Conservation (phyloP, 2,797 vertebrate genomes). For the Ctenosaura bakeri region DNA sequence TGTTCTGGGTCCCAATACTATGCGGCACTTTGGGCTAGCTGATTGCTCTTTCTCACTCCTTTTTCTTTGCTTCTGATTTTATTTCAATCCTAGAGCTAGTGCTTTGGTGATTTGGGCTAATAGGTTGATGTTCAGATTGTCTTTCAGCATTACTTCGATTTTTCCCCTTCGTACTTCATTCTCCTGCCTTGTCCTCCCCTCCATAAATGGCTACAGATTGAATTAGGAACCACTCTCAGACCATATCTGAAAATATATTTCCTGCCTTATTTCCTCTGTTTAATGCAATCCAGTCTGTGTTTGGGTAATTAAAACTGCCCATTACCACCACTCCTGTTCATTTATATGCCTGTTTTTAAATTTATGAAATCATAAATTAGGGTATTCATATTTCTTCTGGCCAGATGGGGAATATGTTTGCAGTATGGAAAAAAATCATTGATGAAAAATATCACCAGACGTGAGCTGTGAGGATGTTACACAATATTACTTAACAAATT, state of each 20-base stretch:
- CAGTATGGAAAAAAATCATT: slow-evolving; percentile 51
- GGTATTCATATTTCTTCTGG: slow-evolving; percentile 50
- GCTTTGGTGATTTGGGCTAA: slow-evolving; percentile 46
- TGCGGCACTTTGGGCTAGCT: too few relatives aligned
- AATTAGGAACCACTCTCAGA: slow-evolving; percentile 72
- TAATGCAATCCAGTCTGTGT: slow-evolving; percentile 75
- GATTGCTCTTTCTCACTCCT: not conserved
- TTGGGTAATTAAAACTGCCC: slow-evolving; percentile 75
- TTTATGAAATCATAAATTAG: slow-evolving; percentile 72
- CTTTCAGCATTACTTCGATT: slow-evolving; percentile 53
- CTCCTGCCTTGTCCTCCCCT: slow-evolving; percentile 43
- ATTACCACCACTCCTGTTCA: slow-evolving; percentile 73
- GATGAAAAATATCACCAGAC: slow-evolving; percentile 54
- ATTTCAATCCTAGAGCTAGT: slow-evolving; percentile 54
- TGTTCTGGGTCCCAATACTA: too few relatives aligned
- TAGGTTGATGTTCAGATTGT: slow-evolving; percentile 43
- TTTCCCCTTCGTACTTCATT: slow-evolving; percentile 44
- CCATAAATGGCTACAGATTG: slow-evolving; percentile 69
- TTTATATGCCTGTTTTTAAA: slow-evolving; percentile 75
- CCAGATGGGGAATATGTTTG: slow-evolving; percentile 71
- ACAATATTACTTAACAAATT: not conserved
- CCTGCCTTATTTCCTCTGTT: slow-evolving; percentile 71
- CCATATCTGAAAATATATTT: slow-evolving; percentile 59
- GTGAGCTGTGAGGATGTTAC: not conserved
- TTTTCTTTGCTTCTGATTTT: slow-evolving; percentile 23